A percentile compares a stretch with the other conserved stretches of the same genome.
These are phyloP conservation scores for Melitaea cinxia DNA, from an alignment of 1,140 invertebrate species.

Conservation along the genomic window DNA sequence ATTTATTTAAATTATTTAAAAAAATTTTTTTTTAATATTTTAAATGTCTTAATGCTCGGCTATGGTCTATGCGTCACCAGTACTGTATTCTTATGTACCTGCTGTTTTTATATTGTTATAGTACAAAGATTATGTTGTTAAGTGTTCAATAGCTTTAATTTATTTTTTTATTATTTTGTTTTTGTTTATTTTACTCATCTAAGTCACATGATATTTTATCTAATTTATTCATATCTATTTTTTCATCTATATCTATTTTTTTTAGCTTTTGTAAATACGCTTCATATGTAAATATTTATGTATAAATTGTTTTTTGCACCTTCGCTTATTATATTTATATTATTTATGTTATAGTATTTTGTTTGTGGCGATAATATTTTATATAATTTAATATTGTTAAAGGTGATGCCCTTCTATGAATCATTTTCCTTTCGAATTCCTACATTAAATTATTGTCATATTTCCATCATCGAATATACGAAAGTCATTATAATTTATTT, in stretches of 20 bases:
- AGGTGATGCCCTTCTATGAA: conserved; percentile 36
- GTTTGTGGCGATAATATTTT: conserved; percentile 23
- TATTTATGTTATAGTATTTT: conserved; percentile 38
- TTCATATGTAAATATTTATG: conserved; percentile 65
- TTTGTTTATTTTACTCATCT: conserved; percentile 38
- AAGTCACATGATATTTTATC: conserved; percentile 20
- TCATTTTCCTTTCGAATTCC: conserved; percentile 25
- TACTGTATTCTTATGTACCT: conserved; percentile 61
- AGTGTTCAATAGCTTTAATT: conserved; percentile 62
- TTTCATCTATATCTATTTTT: conserved; percentile 37
- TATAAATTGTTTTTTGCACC: conserved; percentile 67
- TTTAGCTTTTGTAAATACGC: conserved; percentile 73
- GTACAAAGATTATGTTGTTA: conserved; percentile 63
- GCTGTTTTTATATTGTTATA: conserved; percentile 57
- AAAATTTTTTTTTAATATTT: conserved; percentile 23
- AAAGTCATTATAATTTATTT: conserved; percentile 23
- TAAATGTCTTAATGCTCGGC: conserved; percentile 28
- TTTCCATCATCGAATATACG: conserved; percentile 17
- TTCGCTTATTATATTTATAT: conserved; percentile 50
- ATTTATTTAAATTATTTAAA: conserved; percentile 73
- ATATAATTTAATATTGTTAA: conserved; percentile 32
- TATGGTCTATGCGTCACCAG: conserved; percentile 48
- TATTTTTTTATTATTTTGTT: conserved; percentile 48
- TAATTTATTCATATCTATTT: conserved; percentile 9
- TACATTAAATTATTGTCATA: not conserved